Base-by-base conservation (phyloP, 2,888 invertebrate species). In the Tenthredo livida region DNA sequence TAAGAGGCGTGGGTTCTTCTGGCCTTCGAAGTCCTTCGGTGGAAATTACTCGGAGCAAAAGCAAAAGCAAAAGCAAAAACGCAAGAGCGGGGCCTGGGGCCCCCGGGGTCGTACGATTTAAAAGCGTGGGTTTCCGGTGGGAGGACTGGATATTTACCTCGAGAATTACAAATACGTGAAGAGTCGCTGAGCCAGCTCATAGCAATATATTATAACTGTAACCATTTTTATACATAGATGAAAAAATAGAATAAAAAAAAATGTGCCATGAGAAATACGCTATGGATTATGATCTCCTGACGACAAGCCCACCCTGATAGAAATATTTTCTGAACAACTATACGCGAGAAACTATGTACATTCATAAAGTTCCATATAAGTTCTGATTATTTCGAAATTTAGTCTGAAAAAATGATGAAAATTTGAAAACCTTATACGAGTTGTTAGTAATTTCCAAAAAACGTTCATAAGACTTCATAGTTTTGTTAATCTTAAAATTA, bases 11-110 rank as follows among this genome's bases (percentile, higher is more conserved):
- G 87, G 90, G 90, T 75, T 86, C 4, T 87, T n/a, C 73, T 90
- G 89, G 90, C 91, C 91, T 91, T 90, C 90, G 89, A 86, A 90
- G 89, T 90, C 90, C 90, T 90, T 90, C 89, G 87, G 75, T 87
- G 89, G 89, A 89, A 89, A 85, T 84, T 84, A 67, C 84, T 84
- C 50, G 47, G 33, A 83, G 83, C 83, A 80, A 80, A 80, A 80
- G 83, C 67, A 83, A 83, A 61, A 80, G 80, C 80, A 61, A 80
- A 61, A 78, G 75, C 75, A 87, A 87, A 85, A 85, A 86, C 85
- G 85, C 12, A 10, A 21, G 87, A n/a, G 54, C 33, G 25, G 3
- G 25, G 54, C 77, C 80, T 15, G 58, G 15, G 40, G n/a, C 61
- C 67, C 67, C 83, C 83, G 83, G 83, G 87, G 84, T 86, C 88